Evolutionary conservation across 1,140 invertebrate species (phyloP).

Genomic region (Cyphomyrmex costatus): DNA sequence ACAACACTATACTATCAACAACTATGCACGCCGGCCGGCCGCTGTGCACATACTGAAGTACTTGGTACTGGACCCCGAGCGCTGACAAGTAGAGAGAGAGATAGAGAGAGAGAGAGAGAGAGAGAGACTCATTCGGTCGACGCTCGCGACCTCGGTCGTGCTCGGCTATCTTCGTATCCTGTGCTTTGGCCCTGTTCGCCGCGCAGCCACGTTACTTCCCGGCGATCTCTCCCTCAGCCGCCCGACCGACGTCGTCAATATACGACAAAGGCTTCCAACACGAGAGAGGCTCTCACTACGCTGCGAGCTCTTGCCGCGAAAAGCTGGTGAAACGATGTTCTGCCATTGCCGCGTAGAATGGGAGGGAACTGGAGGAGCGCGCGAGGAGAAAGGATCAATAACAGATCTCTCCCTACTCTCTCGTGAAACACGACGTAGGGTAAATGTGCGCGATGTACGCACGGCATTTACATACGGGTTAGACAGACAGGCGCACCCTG

Average conservation of each 20-base stretch:
- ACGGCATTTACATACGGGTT: constrained; percentile 65
- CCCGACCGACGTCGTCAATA: neutral
- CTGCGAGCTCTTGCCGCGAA: constrained; percentile 68
- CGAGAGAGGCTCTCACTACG: constrained; percentile 57
- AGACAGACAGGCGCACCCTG: constrained; percentile 11
- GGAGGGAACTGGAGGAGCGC: constrained; percentile 46
- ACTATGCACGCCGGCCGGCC: constrained; percentile 82
- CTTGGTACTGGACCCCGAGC: constrained; percentile 55
- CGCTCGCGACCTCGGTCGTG: constrained; percentile 62
- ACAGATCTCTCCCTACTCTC: constrained; percentile 70
- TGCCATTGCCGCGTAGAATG: constrained; percentile 7
- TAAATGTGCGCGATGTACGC: constrained; percentile 48
- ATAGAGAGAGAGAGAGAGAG: constrained; percentile 31
- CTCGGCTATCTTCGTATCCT: constrained; percentile 55
- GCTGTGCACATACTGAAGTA: constrained; percentile 81
- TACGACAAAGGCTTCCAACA: constrained; percentile 48
- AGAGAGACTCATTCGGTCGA: constrained; percentile 62
- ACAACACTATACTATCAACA: constrained; percentile 53
- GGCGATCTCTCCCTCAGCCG: constrained; percentile 49
- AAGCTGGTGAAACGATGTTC: constrained; percentile 4
- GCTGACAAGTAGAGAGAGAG: constrained; percentile 19
- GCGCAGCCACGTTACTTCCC: constrained; percentile 67
- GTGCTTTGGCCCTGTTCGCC: constrained; percentile 27
- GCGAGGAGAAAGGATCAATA: constrained; percentile 71
- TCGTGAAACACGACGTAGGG: constrained; percentile 30